These are phyloP conservation scores for Falco naumanni DNA, from an alignment of 2,797 vertebrate species.

Conservation along the genomic window DNA sequence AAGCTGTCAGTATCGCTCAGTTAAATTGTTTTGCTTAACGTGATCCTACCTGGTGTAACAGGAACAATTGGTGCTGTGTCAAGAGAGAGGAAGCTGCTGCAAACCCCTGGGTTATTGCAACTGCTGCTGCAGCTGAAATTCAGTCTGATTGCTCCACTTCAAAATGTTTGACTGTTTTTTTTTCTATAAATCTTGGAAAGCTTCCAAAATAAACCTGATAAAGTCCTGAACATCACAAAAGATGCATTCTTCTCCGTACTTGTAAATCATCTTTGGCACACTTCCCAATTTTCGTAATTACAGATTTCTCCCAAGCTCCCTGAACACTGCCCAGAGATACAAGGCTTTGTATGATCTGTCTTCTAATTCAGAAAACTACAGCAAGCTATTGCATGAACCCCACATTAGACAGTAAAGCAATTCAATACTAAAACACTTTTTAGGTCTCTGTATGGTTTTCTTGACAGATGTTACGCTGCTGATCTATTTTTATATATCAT, in stretches of 20 bases:
- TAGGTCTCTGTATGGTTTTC: neutral
- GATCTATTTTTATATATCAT: conserved; percentile 52
- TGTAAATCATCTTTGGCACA: conserved; percentile 14
- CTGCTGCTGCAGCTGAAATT: neutral
- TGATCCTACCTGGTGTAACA: neutral
- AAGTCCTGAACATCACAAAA: conserved; percentile 39
- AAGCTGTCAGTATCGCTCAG: neutral
- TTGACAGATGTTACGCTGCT: neutral
- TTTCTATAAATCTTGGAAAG: conserved; percentile 17
- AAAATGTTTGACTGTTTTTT: neutral
- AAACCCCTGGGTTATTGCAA: neutral
- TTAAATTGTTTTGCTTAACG: neutral
- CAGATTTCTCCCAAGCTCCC: neutral
- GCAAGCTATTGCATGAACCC: neutral
- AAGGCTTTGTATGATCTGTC: neutral
- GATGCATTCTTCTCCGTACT: neutral
- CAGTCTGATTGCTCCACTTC: neutral
- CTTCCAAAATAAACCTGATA: conserved; percentile 50
- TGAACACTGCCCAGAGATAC: neutral
- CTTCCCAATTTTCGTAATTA: neutral
- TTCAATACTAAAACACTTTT: neutral
- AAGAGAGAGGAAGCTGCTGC: neutral
- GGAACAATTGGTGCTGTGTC: neutral
- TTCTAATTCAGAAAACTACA: neutral
- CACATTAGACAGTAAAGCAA: neutral